phyloP scores from a whole-genome alignment of 2,113 vertebrate species.

The Tragelaphus imberbis region DNA sequence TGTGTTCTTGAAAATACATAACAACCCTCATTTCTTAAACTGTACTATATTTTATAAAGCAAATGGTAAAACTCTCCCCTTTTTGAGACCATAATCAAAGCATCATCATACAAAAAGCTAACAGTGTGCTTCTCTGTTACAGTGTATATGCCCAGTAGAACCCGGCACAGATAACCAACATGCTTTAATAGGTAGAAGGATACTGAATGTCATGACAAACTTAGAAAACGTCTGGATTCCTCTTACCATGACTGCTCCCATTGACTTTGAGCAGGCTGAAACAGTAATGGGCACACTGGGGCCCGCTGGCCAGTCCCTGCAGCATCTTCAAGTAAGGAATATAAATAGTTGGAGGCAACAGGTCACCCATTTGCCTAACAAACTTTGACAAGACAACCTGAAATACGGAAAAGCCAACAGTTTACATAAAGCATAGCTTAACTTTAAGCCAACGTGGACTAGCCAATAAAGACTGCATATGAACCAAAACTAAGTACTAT shows the following conservation, averaged over 20 bases:
- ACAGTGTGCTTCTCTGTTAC: background rate
- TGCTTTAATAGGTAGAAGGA: background rate
- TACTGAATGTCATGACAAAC: background rate
- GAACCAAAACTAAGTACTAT: slow-evolving; percentile 45
- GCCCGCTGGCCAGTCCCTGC: slow-evolving; percentile 91
- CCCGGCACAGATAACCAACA: background rate
- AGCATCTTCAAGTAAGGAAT: slow-evolving; percentile 97
- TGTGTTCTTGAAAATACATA: background rate
- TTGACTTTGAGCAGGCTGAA: slow-evolving; percentile 98
- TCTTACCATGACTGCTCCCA: slow-evolving; percentile 93
- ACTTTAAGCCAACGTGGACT: slow-evolving; percentile 38
- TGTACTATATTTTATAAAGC: slow-evolving; percentile 13
- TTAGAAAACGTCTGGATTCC: background rate
- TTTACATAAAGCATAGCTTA: slow-evolving; percentile 8
- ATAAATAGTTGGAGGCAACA: slow-evolving; percentile 94
- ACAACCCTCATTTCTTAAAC: background rate
- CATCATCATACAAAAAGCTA: background rate
- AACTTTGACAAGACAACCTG: slow-evolving; percentile 98
- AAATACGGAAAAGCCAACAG: slow-evolving; percentile 59
- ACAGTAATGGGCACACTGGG: slow-evolving; percentile 97
- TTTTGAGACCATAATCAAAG: background rate
- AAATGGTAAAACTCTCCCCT: background rate
- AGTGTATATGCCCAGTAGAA: background rate
- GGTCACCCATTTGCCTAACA: slow-evolving; percentile 98
- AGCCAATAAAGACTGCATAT: background rate